A percentile compares a stretch with the other conserved stretches of the same genome.
phyloP scores from a whole-genome alignment of 2,113 vertebrate species.

The Fregetta grallaria region DNA sequence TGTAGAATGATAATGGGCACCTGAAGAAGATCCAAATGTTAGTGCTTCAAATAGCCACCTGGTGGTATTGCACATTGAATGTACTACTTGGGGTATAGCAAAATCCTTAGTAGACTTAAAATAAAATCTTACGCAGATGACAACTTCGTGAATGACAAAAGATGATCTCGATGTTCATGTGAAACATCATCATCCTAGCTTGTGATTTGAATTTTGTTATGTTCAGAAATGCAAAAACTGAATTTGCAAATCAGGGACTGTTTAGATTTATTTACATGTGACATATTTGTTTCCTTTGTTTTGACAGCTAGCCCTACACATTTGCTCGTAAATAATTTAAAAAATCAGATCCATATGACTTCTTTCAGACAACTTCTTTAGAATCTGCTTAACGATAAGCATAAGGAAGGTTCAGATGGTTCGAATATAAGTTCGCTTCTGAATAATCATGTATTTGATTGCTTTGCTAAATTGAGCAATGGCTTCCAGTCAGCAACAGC shows the following conservation, averaged over 20 bases:
- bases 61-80: neutral
- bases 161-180: neutral
- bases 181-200: neutral
- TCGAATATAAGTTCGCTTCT: neutral
- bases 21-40: neutral
- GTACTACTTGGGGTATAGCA: rapidly evolving
- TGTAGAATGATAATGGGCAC: neutral
- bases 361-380: neutral
- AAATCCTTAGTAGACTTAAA: neutral
- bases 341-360: neutral
- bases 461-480: neutral
- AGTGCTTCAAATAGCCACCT: neutral
- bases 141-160: neutral
- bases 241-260: neutral
- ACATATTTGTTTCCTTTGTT: conserved; percentile 10
- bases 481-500: neutral
- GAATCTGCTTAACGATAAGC: neutral
- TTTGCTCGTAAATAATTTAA: neutral
- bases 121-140: neutral
- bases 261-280: neutral
- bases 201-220: neutral
- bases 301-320: conserved; percentile 10
- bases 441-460: neutral
- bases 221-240: neutral
- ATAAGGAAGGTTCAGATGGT: conserved; percentile 18